Base-by-base conservation (phyloP, 2,113 vertebrate species). In the Ellobius talpinus region DNA sequence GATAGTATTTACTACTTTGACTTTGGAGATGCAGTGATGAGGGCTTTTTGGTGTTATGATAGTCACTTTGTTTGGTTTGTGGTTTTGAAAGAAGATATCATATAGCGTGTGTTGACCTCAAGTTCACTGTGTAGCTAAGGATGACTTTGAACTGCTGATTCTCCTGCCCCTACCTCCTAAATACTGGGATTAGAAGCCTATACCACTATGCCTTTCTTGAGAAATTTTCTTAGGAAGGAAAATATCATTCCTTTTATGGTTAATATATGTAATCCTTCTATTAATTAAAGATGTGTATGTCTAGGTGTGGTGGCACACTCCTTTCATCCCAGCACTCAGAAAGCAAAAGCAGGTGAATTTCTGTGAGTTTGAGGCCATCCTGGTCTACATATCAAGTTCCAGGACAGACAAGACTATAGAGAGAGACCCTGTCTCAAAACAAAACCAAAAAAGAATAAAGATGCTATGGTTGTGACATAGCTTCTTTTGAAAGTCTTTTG, bases 401-500 rank as follows among this genome's bases (percentile, higher is more conserved):
- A 85, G 58, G 81, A 29, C 39, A 85, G n/a, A 29, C 39, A 19
- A 19, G 14, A 39, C 55, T 42, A 58, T 33, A 24, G 6, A 58
- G 23, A 29, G 19, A 61, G 55, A 85, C 26, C 26, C n/a, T 85
- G n/a, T 42, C 13, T 42, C 9, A 21, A 79, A 52, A 77, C 73
- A 82, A 95, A 23, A 42, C 65, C 36, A 88, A 3, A 92, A 92
- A 74, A 14, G 52, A 93, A 73, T 96, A 12, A 87, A 70, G 88
- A 93, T 42, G 6, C 16, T 82, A 39, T 26, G 23, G 19, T 39
- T 61, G 90, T 45, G 50, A 89, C 90, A 19, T 68, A 89, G 4
- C 29, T 97, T 79, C 47, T 36, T 81, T 95, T 87, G 50, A 65
- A 93, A 78, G 92, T 78, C 29, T 91, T 91, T 12, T 26, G 89